phyloP scores from a whole-genome alignment of 2,113 vertebrate genomes.

The Cygnus buccinator region DNA sequence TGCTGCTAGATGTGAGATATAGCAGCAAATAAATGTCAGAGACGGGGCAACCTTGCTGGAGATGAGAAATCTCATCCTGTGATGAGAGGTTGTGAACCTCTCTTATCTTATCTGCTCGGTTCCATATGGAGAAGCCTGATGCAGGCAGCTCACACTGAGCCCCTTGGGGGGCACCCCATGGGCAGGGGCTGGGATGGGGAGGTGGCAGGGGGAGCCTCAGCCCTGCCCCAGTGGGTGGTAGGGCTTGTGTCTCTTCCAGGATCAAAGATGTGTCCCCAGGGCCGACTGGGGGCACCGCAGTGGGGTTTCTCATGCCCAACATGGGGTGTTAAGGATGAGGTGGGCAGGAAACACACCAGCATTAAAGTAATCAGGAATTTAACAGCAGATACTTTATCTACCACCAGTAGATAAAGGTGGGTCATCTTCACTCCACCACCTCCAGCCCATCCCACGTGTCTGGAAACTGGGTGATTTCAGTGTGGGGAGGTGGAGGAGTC shows the following conservation, averaged over 20 bases:
- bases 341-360: background rate
- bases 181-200: background rate
- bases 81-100: background rate
- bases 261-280: background rate
- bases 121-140: background rate
- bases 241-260: background rate
- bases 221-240: background rate
- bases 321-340: background rate
- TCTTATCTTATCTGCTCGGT: background rate
- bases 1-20: background rate
- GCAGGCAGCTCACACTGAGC: fast-evolving
- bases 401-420: background rate
- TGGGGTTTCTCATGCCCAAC: background rate
- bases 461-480: background rate
- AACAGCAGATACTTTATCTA: background rate
- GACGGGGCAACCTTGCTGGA: background rate
- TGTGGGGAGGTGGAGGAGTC: too few species aligned
- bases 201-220: too few species aligned
- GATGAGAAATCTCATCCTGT: slow-evolving; percentile 11
- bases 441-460: background rate
- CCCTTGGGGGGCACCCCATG: fast-evolving
- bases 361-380: background rate
- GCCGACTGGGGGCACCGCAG: background rate
- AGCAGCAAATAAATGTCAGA: background rate
- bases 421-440: background rate